Evolutionary conservation across 2,888 invertebrate genomes (phyloP), one percentile per base, ranked within the genome.

Genomic region (Volucella zonaria): DNA sequence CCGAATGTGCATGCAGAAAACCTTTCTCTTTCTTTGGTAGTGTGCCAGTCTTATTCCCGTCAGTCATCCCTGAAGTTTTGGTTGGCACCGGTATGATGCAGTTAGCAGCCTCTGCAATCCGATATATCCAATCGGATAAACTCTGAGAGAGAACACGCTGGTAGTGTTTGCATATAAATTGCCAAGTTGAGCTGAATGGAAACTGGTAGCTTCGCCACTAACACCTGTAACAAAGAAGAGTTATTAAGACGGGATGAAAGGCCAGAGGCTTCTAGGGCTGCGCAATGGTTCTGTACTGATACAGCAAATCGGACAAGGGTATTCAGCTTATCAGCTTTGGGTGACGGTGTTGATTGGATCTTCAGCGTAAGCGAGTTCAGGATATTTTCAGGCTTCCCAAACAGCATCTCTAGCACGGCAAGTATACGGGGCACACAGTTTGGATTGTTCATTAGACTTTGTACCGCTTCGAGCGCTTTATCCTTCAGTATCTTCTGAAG

Each of bases 401-500:
- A 73, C 43, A 62, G 15, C 73, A 73, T 73, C 15, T 52, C 18
- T 3, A 61, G 61, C 3, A 49, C 38, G 4, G 43, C 6, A 4
- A 61, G 40, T 23, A 61, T 31, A 3, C 61, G 52, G 10, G n/a
- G 52, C 51, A 73, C 59, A 14, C 61, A 73, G 38, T 43, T 73
- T 8, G 61, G 43, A 2, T 58, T 38, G 14, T 58, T 31, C 3
- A 58, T 3, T 1, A 70, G 23, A 2, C 68, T 70, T 61, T 62
- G 40, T 9, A 73, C 52, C 1, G 61, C 73, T 31, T 52, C 61
- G 1, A 73, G 23, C 1, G 73, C 52, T 49, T 73, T 52, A 1
- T 52, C 61, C n/a, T 62, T 73, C 8, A 71, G 23, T 1, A 52
- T 45, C 11, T 31, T 73, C 14, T 73, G 73, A 11, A 61, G 42